phyloP scores from a whole-genome alignment of 2,113 vertebrate genomes.

The Microtus richardsoni region DNA sequence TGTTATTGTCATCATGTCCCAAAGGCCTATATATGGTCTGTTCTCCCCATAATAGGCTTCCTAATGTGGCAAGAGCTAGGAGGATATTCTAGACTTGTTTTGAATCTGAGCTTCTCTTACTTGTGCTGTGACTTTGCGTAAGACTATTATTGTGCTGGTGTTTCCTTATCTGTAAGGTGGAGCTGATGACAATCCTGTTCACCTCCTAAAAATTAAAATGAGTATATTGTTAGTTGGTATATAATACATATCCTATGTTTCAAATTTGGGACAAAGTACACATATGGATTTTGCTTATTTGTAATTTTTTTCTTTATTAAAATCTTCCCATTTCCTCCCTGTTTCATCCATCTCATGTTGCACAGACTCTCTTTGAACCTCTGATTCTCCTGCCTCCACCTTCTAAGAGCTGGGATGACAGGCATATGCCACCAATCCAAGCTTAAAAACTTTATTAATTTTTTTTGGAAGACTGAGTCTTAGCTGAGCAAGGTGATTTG shows the following conservation, averaged over 20 bases:
- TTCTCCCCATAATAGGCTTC: not conserved
- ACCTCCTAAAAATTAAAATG: not conserved
- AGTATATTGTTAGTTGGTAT: not conserved
- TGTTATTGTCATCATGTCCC: not conserved
- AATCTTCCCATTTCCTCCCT: not conserved
- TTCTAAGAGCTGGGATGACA: not conserved
- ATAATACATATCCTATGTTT: not conserved
- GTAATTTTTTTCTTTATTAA: not conserved
- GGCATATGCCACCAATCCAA: not conserved
- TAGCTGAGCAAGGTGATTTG: not conserved
- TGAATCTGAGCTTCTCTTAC: not conserved
- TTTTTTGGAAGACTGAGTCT: not conserved
- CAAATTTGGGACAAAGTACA: not conserved
- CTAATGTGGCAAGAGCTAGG: not conserved
- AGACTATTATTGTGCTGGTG: not conserved
- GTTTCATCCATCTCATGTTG: not conserved
- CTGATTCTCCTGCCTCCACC: not conserved
- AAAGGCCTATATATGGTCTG: not conserved
- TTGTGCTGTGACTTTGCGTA: not conserved
- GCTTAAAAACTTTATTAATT: not conserved
- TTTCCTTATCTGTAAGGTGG: not conserved
- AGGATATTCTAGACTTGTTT: not conserved
- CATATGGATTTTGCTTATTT: not conserved
- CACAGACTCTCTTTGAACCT: not conserved
- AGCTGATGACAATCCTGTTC: not conserved